Evolutionary conservation across 2,888 invertebrate genomes (phyloP), one percentile per base, ranked within the genome.

Genomic region (Apomyelois bistriatella): DNA sequence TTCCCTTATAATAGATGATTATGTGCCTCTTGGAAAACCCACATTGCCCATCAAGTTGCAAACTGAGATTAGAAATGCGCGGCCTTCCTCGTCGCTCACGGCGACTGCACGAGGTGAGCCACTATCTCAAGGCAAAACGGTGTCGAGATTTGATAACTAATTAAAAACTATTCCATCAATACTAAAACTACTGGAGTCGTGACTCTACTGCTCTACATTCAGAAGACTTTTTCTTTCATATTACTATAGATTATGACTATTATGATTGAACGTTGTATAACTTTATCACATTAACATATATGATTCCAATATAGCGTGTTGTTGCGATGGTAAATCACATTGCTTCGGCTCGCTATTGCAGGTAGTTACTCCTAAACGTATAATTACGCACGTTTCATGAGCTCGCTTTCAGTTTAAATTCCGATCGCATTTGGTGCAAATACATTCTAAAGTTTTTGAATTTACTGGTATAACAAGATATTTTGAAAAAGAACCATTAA

Each of bases 91-190:
- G 62, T 69, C 66, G 70, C 68, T 52, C 43, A 52, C 73, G 59
- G 68, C 62, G 62, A 50, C 72, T 59, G 67, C 63, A 61, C 85
- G 85, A 88, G 85, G 86, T 82, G 74, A 88, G 75, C 83, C 67
- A 74, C 74, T 78, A 73, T 65, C 74, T 82, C 85, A 85, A 86
- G 86, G 85, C 70, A 64, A 84, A 70, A 76, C 74, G 72, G 68
- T 75, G 62, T 69, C 73, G 74, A 76, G 79, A 76, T 82, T 83
- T 76, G 78, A 74, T 80, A 79, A 83, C 79, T 79, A 71, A 65
- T 70, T 65, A 22, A 22, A 22, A 70, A 66, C 73, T 72, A 70
- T 62, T 63, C 68, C 64, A 68, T 70, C 67, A 61, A 67, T 61
- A 63, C 60, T 58, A 60, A 54, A 58, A 60, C 53, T 40, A 61